Percentiles rank a stretch among this genome's conserved stretches.
These are phyloP conservation scores for Ageneiosus marmoratus DNA, from an alignment of 2,113 vertebrate genomes.

Conservation along the genomic window DNA sequence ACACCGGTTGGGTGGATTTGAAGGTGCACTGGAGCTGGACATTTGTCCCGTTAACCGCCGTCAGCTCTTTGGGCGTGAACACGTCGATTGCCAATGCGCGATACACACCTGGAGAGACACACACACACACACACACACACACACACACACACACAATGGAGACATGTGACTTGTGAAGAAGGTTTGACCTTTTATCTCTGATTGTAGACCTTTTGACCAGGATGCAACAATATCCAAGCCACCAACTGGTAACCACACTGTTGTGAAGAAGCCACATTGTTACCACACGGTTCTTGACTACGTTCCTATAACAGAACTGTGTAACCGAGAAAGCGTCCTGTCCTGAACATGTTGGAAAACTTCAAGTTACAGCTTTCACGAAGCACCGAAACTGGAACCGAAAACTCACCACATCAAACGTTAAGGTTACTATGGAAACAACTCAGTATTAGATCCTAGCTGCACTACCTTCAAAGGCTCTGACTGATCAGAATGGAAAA, in stretches of 20 bases:
- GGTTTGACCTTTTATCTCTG: too few species aligned
- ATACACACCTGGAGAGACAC: constrained; percentile 71
- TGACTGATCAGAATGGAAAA: background rate
- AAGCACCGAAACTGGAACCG: background rate
- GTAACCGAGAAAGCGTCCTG: too few species aligned
- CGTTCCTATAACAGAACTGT: too few species aligned
- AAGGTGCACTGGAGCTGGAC: constrained; percentile 87
- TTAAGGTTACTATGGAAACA: background rate
- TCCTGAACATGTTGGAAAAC: too few species aligned
- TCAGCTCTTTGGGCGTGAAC: constrained; percentile 70
- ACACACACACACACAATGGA: constrained; percentile 1
- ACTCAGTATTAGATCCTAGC: background rate
- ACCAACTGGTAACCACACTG: too few species aligned
- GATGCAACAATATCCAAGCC: too few species aligned
- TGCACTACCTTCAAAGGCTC: background rate
- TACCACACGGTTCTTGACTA: background rate
- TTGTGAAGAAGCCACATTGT: too few species aligned
- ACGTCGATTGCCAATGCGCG: constrained; percentile 74
- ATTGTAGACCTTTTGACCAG: too few species aligned
- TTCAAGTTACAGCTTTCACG: background rate
- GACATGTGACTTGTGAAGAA: background rate
- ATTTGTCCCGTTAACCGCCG: constrained; percentile 84
- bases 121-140: constrained; percentile 25
- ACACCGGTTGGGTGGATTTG: constrained; percentile 70
- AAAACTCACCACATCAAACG: background rate